Evolutionary conservation across 2,113 vertebrate genomes (phyloP).

Genomic region (Petrocephalus zakoni): DNA sequence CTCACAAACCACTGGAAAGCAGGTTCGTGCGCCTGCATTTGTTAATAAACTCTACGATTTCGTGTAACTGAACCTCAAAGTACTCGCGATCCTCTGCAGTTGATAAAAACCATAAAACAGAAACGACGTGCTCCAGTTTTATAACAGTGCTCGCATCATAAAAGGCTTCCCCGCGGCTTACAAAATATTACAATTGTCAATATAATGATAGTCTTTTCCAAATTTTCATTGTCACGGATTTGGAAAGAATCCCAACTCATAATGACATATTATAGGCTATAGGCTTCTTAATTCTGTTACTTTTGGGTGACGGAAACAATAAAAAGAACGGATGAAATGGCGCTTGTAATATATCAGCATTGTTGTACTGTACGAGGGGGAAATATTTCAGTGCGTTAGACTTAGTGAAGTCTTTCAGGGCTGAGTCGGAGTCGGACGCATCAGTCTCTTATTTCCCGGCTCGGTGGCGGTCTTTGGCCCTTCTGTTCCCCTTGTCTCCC

Average conservation of each 20-base stretch:
- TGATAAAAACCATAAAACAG: slow-evolving; percentile 4
- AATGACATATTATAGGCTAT: neutral
- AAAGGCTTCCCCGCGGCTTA: neutral
- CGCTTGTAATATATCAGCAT: neutral
- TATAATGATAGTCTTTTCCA: neutral
- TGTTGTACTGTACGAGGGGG: neutral
- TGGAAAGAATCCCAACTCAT: neutral
- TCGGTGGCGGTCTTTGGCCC: neutral
- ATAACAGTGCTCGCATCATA: neutral
- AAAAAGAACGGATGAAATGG: neutral
- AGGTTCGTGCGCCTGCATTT: neutral
- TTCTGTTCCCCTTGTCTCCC: neutral
- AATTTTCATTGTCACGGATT: neutral
- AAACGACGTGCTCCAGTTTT: neutral
- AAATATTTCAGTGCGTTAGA: neutral
- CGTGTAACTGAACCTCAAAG: neutral
- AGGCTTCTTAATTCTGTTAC: neutral
- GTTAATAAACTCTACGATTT: neutral
- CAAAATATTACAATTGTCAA: neutral
- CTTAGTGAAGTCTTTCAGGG: neutral
- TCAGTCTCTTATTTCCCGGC: neutral
- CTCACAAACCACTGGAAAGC: neutral
- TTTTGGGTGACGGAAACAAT: neutral
- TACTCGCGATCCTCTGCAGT: neutral
- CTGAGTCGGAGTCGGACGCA: neutral